Conservation (phyloP, 2,888 invertebrate species). For the Caprella mutica region DNA sequence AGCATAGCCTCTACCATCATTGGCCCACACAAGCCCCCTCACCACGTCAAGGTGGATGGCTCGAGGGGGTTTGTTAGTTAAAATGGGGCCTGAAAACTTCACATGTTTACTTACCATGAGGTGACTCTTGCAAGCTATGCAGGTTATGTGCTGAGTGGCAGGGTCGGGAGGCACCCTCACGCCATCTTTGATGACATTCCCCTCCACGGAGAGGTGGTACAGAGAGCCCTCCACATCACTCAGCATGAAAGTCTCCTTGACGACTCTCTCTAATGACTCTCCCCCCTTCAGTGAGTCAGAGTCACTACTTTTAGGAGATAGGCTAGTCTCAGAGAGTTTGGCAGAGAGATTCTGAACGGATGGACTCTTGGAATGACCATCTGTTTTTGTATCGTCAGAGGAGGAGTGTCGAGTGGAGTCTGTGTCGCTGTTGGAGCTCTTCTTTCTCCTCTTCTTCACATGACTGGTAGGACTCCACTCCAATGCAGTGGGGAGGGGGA, state of each 20-base stretch:
- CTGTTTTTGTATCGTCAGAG: background rate
- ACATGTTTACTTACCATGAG: too few species aligned
- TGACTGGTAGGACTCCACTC: constrained; percentile 36
- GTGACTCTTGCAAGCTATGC: constrained; percentile 9
- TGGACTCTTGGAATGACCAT: background rate
- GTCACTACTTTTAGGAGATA: too few species aligned
- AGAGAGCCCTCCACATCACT: constrained; percentile 47
- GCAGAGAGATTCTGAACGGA: background rate
- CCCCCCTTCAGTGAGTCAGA: background rate
- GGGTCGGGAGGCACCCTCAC: constrained; percentile 46
- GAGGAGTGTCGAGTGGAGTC: too few species aligned
- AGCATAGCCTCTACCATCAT: too few species aligned
- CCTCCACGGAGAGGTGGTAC: constrained; percentile 49
- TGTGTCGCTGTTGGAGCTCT: too few species aligned
- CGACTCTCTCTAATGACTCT: constrained; percentile 26
- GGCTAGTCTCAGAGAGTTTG: too few species aligned
- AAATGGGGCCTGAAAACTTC: too few species aligned
- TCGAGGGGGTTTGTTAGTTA: too few species aligned
- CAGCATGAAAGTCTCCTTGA: constrained; percentile 47
- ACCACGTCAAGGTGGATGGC: too few species aligned
- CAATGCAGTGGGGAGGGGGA: constrained; percentile 46
- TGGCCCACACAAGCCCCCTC: too few species aligned
- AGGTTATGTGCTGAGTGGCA: constrained; percentile 25
- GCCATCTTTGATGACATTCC: constrained; percentile 47
- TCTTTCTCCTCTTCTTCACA: constrained; percentile 17